Base-by-base conservation (phyloP, 2,888 invertebrate genomes). In the Adineta ricciae region DNA sequence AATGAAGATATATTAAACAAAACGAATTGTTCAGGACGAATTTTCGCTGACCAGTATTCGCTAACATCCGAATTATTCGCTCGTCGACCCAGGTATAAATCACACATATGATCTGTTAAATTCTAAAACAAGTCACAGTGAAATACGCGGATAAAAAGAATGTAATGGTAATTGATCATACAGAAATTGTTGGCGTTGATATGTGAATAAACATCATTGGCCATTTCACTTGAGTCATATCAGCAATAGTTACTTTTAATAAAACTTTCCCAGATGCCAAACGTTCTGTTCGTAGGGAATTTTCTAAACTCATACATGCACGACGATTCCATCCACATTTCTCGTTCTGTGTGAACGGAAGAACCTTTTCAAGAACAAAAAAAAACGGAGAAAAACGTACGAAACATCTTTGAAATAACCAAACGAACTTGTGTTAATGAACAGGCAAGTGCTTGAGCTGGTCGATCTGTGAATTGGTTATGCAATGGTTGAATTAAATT, bases 11-110 rank as follows among this genome's bases (percentile, higher is more conserved):
- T 24, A 41, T 78, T 78, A 41, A 78, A 78, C 73, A 78, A 78
- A 78, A 78, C 41, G 41, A 41, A 78, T 78, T 78, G 73, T 78
- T 78, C 73, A 24, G 73, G 73, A 78, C 73, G 73, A 78, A 78
- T 78, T 41, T 78, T 78, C 9, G 1, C 4, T 14, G 38, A 78
- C 73, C 73, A 78, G 24, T 78, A 78, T 41, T 78, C 41, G 11
- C 38, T 41, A 21, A 78, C 41, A 21, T 78, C 41, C 8, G 38
- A 24, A 78, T 78, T 78, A 21, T 24, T 36, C 8, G 21, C 38
- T 78, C 38, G 41, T 24, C 41, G 36, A 41, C 38, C 41, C 24
- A 78, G 38, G 41, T 41, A 78, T 41, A 78, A 41, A 38, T 38
- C 8, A 41, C 24, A 78, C 41, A 78, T 41, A 24, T 78, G n/a